Evolutionary conservation across 2,113 vertebrate species (phyloP).

Genomic region (Pelmatolapia mariae): DNA sequence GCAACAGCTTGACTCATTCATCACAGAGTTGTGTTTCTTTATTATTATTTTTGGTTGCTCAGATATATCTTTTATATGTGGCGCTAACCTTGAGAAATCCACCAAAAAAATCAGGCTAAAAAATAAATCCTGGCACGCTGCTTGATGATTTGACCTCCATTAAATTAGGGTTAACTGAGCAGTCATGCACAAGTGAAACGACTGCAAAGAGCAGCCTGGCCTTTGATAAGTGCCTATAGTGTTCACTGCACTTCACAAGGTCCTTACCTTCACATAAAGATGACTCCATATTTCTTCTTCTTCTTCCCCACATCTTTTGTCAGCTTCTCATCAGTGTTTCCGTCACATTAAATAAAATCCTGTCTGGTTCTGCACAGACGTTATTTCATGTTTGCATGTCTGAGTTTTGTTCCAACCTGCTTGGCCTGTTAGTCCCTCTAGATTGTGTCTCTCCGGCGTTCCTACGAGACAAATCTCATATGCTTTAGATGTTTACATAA

Average conservation of each 20-base stretch:
- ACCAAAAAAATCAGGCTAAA: neutral
- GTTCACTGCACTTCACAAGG: neutral
- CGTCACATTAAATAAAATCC: neutral
- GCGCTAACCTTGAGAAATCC: neutral
- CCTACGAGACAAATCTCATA: neutral
- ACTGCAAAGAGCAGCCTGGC: neutral
- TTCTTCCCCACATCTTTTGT: neutral
- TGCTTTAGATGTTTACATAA: neutral
- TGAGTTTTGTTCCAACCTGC: conserved; percentile 3
- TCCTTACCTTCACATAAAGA: neutral
- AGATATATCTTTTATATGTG: neutral
- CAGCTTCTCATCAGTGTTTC: neutral
- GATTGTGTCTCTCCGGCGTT: neutral
- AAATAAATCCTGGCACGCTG: neutral
- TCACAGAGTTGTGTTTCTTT: neutral
- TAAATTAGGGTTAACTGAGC: neutral
- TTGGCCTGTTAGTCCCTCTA: neutral
- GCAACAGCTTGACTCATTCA: neutral
- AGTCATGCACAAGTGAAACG: neutral
- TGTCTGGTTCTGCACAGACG: conserved; percentile 1
- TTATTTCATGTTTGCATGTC: conserved; percentile 9
- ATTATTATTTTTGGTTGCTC: neutral
- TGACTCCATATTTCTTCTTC: neutral
- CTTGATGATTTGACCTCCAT: neutral
- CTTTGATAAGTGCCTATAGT: neutral